Evolutionary conservation across 37 sponge, comb jelly and placozoan species (phyloP).

Genomic region (Cladorhizidae sp.): DNA sequence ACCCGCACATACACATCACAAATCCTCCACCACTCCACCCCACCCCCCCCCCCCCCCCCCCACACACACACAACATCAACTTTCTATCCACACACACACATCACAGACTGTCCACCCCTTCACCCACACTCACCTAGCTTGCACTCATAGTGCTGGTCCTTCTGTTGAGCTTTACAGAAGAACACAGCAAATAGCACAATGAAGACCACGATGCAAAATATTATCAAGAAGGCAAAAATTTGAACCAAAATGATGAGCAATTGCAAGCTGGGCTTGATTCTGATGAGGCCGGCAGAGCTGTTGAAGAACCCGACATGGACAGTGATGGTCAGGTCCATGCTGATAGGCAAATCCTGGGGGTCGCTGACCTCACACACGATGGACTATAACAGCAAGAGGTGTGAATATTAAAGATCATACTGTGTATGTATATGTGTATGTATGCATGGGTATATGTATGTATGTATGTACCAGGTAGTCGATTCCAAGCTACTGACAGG

Average conservation of each 20-base stretch:
- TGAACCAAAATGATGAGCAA: slow-evolving; percentile 26
- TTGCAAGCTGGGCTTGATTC: not conserved
- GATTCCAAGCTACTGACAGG: too few relatives aligned
- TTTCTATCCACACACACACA: too few relatives aligned
- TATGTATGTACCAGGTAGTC: too few relatives aligned
- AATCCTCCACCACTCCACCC: too few relatives aligned
- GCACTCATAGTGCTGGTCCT: slow-evolving; percentile 79
- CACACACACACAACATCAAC: too few relatives aligned
- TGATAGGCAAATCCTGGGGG: not conserved
- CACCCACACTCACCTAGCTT: slow-evolving; percentile 63
- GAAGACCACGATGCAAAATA: slow-evolving; percentile 36
- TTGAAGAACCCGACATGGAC: slow-evolving; percentile 18
- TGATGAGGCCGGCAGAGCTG: slow-evolving; percentile 8
- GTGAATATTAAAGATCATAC: not conserved
- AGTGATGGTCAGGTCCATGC: slow-evolving; percentile 18
- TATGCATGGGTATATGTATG: too few relatives aligned
- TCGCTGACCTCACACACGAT: slow-evolving; percentile 27
- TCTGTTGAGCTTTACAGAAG: slow-evolving; percentile 48
- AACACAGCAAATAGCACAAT: slow-evolving; percentile 50
- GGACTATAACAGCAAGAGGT: slow-evolving; percentile 17
- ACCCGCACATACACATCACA: too few relatives aligned
- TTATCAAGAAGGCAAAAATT: slow-evolving; percentile 32
- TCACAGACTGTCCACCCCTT: too few relatives aligned
- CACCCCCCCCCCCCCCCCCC: too few relatives aligned
- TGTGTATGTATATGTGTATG: too few relatives aligned